Percentiles rank a stretch among this genome's conserved stretches.
These are phyloP conservation scores for Graptemys geographica DNA, from an alignment of 2,797 vertebrate genomes.

Conservation along the genomic window DNA sequence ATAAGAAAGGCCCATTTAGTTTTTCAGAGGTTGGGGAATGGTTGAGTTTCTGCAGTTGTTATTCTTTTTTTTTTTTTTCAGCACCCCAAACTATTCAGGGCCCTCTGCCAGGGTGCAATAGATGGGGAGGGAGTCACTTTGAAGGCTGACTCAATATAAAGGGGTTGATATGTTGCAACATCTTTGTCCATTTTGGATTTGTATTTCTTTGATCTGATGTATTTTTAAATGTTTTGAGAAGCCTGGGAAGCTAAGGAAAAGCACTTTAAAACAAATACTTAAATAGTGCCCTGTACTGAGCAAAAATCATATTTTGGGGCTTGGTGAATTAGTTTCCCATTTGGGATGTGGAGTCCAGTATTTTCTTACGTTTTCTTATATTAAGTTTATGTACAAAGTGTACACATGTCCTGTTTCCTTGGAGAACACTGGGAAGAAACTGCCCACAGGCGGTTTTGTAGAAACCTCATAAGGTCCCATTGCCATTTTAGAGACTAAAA, in stretches of 20 bases:
- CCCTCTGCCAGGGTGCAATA: not conserved
- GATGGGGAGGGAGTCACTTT: not conserved
- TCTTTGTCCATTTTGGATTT: not conserved
- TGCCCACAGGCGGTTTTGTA: too few relatives aligned
- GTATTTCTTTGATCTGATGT: not conserved
- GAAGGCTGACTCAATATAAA: not conserved
- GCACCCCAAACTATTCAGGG: too few relatives aligned
- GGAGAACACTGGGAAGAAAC: not conserved
- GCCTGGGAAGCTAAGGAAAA: not conserved
- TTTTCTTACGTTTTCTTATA: not conserved
- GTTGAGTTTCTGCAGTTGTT: not conserved
- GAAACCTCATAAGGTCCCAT: not conserved
- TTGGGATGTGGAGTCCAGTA: not conserved
- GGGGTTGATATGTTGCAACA: not conserved
- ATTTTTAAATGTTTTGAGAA: not conserved
- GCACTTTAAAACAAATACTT: not conserved
- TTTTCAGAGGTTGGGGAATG: not conserved
- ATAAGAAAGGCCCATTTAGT: too few relatives aligned
- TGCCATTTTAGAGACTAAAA: too few relatives aligned
- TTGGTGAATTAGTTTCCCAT: not conserved
- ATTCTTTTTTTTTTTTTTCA: not conserved
- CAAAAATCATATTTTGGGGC: not conserved
- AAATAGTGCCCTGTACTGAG: not conserved
- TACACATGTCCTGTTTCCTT: not conserved
- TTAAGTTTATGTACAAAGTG: not conserved